Conservation (phyloP, 2,888 invertebrate species). For the Diplazon laetatorius region DNA sequence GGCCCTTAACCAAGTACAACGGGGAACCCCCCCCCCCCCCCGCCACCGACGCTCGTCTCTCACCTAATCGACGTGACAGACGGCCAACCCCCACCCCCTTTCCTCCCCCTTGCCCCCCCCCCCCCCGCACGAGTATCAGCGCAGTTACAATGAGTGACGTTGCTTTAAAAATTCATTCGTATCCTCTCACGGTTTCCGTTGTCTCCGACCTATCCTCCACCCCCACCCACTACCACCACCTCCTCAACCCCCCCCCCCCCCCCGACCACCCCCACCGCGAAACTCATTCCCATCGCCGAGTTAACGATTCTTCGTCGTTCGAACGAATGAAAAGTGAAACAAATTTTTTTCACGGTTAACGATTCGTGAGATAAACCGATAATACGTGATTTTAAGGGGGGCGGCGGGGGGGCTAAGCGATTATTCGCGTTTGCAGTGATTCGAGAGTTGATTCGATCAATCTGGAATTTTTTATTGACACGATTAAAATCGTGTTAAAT, state of each 20-base stretch:
- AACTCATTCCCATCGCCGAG: constrained; percentile 39
- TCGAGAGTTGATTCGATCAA: too few species aligned
- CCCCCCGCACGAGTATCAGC: constrained; percentile 69
- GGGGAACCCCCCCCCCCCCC: neutral
- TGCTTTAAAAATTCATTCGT: constrained; percentile 73
- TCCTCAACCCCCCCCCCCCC: neutral
- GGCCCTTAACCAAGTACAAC: neutral
- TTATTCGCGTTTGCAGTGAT: too few species aligned
- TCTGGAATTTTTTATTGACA: too few species aligned
- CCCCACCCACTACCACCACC: neutral
- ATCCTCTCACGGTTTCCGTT: constrained; percentile 41
- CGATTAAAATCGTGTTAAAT: too few species aligned
- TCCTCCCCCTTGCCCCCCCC: constrained; percentile 39
- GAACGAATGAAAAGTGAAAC: constrained; percentile 9
- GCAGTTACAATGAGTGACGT: constrained; percentile 77
- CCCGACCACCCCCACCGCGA: too few species aligned
- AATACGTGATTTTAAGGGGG: too few species aligned
- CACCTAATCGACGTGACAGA: constrained; percentile 77
- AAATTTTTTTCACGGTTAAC: too few species aligned
- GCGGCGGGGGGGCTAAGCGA: too few species aligned
- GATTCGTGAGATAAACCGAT: neutral
- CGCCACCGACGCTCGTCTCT: constrained; percentile 62
- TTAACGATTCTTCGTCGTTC: constrained; percentile 29
- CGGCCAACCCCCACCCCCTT: constrained; percentile 49
- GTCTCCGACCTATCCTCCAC: neutral